These are phyloP conservation scores for Ophiothrix spiculata DNA, from an alignment of 35 echinoderm and acorn worm species.

Conservation along the genomic window DNA sequence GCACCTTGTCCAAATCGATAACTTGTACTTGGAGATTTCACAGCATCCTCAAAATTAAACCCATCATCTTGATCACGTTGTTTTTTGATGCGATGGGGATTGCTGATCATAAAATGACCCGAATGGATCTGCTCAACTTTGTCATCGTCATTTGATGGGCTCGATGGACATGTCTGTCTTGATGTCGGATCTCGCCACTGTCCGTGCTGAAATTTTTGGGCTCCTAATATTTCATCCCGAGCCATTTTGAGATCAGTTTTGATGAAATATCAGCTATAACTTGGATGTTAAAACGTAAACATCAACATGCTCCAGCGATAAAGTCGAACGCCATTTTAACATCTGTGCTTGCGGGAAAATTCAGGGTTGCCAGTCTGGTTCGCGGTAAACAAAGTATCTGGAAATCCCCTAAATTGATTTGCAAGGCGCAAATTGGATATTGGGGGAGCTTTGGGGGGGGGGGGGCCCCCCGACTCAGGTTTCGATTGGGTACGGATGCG, in stretches of 20 bases:
- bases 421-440: too few relatives aligned
- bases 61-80: constrained; percentile 19
- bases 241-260: background rate
- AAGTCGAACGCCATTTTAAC: constrained; percentile 5
- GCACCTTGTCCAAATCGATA: constrained; percentile 60
- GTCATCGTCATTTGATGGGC: background rate
- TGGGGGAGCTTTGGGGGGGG: too few relatives aligned
- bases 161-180: background rate
- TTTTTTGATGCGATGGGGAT: constrained; percentile 76
- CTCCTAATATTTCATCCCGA: background rate
- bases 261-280: too few relatives aligned
- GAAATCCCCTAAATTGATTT: background rate
- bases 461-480: too few relatives aligned
- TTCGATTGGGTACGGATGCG: too few relatives aligned
- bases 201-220: background rate
- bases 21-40: constrained; percentile 41
- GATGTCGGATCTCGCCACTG: background rate
- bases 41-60: constrained; percentile 66
- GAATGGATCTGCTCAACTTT: constrained; percentile 67
- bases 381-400: background rate
- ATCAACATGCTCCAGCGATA: too few relatives aligned
- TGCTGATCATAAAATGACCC: constrained; percentile 97
- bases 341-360: background rate
- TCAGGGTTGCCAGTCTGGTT: background rate
- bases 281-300: too few relatives aligned